A percentile compares a stretch with the other conserved stretches of the same genome.
These are phyloP conservation scores for Chrysolina haemoptera DNA, from an alignment of 2,888 invertebrate species.

Conservation along the genomic window DNA sequence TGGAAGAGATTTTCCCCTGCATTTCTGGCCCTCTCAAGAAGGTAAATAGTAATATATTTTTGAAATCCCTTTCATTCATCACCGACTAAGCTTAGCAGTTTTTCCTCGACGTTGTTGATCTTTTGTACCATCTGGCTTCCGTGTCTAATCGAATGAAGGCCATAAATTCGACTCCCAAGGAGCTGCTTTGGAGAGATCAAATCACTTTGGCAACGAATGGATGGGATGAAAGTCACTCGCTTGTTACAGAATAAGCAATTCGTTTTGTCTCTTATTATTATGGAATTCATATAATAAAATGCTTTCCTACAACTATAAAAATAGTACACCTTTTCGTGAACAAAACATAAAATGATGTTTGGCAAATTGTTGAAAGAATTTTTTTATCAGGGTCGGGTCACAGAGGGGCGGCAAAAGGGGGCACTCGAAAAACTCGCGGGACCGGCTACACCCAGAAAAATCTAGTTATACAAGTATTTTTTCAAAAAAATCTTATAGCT, in stretches of 20 bases:
- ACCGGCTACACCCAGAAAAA: too few relatives aligned
- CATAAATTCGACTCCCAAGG: slow-evolving; percentile 17
- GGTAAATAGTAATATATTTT: slow-evolving; percentile 62
- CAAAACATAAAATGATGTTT: too few relatives aligned
- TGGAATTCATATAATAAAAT: too few relatives aligned
- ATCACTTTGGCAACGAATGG: neutral
- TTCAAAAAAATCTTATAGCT: too few relatives aligned
- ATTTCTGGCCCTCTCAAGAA: slow-evolving; percentile 54
- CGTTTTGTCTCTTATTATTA: neutral
- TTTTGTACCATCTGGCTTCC: slow-evolving; percentile 59
- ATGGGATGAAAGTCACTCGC: neutral
- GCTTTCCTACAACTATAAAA: too few relatives aligned
- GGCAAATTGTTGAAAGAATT: too few relatives aligned
- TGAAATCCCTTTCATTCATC: slow-evolving; percentile 58
- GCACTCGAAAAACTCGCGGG: too few relatives aligned
- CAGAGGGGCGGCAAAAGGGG: too few relatives aligned
- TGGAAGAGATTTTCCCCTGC: slow-evolving; percentile 45
- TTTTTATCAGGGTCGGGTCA: too few relatives aligned
- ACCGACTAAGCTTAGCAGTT: slow-evolving; percentile 59
- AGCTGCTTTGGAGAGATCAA: neutral
- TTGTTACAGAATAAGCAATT: neutral
- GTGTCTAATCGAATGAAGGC: slow-evolving; percentile 59
- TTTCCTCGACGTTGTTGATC: slow-evolving; percentile 61
- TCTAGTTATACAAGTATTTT: too few relatives aligned
- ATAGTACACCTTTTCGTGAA: too few relatives aligned